A percentile compares a stretch with the other conserved stretches of the same genome.
phyloP scores from a whole-genome alignment of 2,797 vertebrate species.

The Microctenopoma steveboyesi region DNA sequence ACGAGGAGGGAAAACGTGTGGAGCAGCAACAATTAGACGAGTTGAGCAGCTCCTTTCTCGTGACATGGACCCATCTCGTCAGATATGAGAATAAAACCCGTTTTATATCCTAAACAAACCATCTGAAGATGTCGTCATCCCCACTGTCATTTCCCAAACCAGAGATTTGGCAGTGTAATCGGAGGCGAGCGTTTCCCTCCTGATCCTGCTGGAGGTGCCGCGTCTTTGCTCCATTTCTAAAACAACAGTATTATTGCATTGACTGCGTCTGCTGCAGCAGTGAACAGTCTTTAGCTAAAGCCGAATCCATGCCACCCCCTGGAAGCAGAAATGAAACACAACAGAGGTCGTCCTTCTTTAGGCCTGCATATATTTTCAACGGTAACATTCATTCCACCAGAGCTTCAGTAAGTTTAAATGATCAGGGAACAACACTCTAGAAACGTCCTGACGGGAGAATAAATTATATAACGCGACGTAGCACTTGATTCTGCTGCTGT shows the following conservation, averaged over 20 bases:
- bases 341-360: conserved; percentile 61
- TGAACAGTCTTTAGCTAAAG: not conserved
- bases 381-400: conserved; percentile 79
- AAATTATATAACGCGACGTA: conserved; percentile 22
- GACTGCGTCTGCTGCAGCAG: too few species aligned
- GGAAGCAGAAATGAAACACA: conserved; percentile 53
- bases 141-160: too few species aligned
- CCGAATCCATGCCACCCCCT: not conserved
- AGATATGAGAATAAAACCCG: too few species aligned
- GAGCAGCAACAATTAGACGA: not conserved
- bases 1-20: too few species aligned
- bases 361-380: conserved; percentile 83
- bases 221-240: too few species aligned
- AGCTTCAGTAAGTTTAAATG: conserved; percentile 71
- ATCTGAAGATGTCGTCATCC: too few species aligned
- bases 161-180: too few species aligned
- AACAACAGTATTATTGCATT: too few species aligned
- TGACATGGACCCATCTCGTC: too few species aligned
- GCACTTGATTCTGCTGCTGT: conserved; percentile 39
- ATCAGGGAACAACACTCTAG: conserved; percentile 54
- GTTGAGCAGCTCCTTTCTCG: not conserved
- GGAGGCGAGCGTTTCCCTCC: too few species aligned
- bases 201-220: too few species aligned
- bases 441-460: conserved; percentile 39
- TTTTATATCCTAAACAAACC: too few species aligned